These are phyloP conservation scores for Fissipunctia ypsillon DNA, from an alignment of 2,888 invertebrate species.

Conservation along the genomic window DNA sequence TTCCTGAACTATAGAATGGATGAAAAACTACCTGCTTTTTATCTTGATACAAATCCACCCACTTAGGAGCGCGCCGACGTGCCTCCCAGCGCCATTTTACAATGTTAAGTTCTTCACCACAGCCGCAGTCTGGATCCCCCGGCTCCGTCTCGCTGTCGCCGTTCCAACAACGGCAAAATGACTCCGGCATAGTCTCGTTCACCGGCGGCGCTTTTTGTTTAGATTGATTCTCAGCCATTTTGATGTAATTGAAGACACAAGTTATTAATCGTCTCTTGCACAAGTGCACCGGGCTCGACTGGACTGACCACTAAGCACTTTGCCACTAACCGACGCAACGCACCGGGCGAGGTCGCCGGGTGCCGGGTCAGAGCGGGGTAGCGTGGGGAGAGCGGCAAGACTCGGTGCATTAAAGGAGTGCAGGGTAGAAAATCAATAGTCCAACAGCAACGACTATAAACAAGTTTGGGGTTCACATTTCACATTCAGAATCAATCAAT, in stretches of 20 bases:
- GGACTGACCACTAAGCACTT: constrained; percentile 4
- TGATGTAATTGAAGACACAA: not conserved
- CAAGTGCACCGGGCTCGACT: not conserved
- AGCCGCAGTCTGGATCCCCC: constrained; percentile 37
- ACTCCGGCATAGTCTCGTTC: constrained; percentile 29
- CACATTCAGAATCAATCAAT: constrained; percentile 19
- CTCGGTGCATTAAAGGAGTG: constrained; percentile 34
- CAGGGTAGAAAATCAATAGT: constrained; percentile 45
- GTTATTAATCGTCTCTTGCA: not conserved
- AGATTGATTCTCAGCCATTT: constrained; percentile 26
- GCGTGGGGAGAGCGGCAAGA: constrained; percentile 18
- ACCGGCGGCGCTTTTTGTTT: not conserved
- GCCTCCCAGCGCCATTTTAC: constrained; percentile 44
- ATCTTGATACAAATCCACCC: constrained; percentile 68
- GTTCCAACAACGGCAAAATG: constrained; percentile 52
- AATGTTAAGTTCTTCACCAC: constrained; percentile 48
- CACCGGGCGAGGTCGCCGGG: constrained; percentile 4
- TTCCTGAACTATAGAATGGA: constrained; percentile 95
- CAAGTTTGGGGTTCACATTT: constrained; percentile 23
- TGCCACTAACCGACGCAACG: not conserved
- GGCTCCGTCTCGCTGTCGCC: constrained; percentile 14
- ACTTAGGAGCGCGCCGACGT: constrained; percentile 8
- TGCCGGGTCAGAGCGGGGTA: not conserved
- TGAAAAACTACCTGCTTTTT: constrained; percentile 94
- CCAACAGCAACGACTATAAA: constrained; percentile 33